Percentiles rank a stretch among this genome's conserved stretches.
Conservation (phyloP, 2,113 vertebrate genomes). For the Upupa epops region DNA sequence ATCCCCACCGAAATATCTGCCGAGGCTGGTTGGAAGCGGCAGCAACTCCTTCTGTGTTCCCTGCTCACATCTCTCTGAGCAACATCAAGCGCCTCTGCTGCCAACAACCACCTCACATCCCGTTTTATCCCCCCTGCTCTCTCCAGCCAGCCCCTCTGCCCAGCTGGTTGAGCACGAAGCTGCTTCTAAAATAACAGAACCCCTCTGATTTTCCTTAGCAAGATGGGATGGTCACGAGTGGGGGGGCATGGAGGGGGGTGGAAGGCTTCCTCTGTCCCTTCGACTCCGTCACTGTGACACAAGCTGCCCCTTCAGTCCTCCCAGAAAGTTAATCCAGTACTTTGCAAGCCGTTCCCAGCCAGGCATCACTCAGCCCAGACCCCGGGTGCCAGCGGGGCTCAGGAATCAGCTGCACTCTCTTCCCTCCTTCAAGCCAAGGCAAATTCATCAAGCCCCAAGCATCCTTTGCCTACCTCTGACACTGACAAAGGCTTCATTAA, state of each 20-base stretch:
- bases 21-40: not conserved
- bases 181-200: conserved; percentile 3
- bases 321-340: not conserved
- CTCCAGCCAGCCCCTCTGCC: not conserved
- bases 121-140: not conserved
- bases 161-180: conserved; percentile 33
- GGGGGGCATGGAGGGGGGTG: not conserved
- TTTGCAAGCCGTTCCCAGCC: not conserved
- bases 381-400: not conserved
- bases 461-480: not conserved
- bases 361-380: not conserved
- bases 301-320: rapidly evolving
- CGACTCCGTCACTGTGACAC: not conserved
- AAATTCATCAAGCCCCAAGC: not conserved
- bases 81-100: not conserved
- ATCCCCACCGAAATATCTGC: not conserved
- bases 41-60: not conserved
- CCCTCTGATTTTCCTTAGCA: conserved; percentile 22
- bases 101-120: not conserved
- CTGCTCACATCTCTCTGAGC: not conserved
- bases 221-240: not conserved
- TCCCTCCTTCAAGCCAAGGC: not conserved
- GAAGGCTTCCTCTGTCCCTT: not conserved
- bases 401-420: not conserved
- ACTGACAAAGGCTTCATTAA: conserved; percentile 22